These are phyloP conservation scores for Anabas testudineus DNA, from an alignment of 2,797 vertebrate genomes.

Conservation along the genomic window DNA sequence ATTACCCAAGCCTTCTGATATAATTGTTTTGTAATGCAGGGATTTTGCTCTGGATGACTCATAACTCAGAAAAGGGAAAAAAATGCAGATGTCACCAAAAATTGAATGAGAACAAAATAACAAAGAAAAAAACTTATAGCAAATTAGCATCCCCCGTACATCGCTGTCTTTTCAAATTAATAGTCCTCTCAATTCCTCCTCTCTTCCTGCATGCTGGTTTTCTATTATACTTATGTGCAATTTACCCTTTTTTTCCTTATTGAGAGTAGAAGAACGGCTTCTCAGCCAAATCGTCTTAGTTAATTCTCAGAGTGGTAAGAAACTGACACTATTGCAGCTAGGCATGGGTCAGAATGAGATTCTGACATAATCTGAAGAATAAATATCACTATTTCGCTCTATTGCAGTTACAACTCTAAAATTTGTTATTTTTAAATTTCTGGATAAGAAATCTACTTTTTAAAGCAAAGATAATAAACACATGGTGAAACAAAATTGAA, in stretches of 20 bases:
- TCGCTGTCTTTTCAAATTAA: slow-evolving; percentile 28
- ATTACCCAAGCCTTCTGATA: slow-evolving; percentile 73
- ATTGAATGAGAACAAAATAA: slow-evolving; percentile 59
- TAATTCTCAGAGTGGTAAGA: not conserved
- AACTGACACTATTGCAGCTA: too few species aligned
- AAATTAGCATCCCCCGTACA: slow-evolving; percentile 34
- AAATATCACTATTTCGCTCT: too few species aligned
- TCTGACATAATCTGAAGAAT: too few species aligned
- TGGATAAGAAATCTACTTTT: too few species aligned
- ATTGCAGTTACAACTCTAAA: too few species aligned
- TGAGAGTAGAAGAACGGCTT: not conserved
- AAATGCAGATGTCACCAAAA: slow-evolving; percentile 63
- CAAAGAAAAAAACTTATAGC: slow-evolving; percentile 40
- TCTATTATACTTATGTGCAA: not conserved
- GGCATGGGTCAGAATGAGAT: too few species aligned
- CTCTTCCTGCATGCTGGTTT: not conserved
- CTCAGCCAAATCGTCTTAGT: slow-evolving; percentile 19
- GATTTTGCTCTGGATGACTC: slow-evolving; percentile 79
- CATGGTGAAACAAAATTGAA: too few species aligned
- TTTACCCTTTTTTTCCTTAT: not conserved
- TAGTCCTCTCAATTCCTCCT: not conserved
- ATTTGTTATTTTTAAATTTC: too few species aligned
- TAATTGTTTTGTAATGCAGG: slow-evolving; percentile 81
- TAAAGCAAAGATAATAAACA: too few species aligned
- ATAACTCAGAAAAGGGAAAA: slow-evolving; percentile 59